Conservation (phyloP, 1,140 invertebrate genomes). For the Trinorchestia longiramus region DNA sequence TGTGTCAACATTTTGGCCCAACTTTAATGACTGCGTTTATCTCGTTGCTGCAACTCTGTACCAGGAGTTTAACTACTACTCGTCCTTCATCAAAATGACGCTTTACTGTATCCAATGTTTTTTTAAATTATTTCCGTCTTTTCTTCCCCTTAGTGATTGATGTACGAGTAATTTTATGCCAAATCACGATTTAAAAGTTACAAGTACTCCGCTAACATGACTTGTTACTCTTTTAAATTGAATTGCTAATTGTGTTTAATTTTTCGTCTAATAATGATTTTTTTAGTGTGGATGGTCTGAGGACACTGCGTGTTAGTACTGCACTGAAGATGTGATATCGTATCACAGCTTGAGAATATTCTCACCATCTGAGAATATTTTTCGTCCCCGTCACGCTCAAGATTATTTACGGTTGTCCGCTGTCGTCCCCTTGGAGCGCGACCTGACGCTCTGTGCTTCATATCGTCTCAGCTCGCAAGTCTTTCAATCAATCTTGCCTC, state of each 20-base stretch:
- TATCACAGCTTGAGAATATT: not conserved
- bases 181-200: not conserved
- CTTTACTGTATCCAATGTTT: not conserved
- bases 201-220: not conserved
- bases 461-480: not conserved
- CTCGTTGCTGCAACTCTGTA: not conserved
- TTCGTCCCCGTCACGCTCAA: not conserved
- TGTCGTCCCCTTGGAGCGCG: not conserved
- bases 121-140: not conserved
- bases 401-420: not conserved
- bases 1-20: no score
- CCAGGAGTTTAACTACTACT: no score
- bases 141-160: not conserved
- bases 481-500: constrained; percentile 17
- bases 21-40: not conserved
- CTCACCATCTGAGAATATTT: not conserved
- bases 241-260: not conserved
- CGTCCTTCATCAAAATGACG: not conserved
- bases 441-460: not conserved
- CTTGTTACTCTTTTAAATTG: not conserved
- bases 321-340: not conserved
- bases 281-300: not conserved
- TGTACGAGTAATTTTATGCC: not conserved
- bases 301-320: not conserved
- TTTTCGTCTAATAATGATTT: not conserved